phyloP scores from a whole-genome alignment of 2,113 vertebrate genomes.

The Phocoena phocoena region DNA sequence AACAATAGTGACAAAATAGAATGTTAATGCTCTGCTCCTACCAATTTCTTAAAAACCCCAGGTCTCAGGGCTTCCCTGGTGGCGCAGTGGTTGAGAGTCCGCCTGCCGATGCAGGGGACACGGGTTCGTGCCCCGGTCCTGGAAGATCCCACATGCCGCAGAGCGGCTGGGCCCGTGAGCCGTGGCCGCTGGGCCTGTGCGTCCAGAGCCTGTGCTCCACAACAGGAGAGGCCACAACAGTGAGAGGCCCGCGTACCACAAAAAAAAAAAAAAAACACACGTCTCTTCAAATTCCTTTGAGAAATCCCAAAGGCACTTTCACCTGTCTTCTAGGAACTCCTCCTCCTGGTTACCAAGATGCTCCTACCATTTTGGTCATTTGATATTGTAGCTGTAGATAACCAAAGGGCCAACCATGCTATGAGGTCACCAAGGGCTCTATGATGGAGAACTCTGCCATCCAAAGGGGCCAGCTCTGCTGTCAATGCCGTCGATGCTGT shows the following conservation, averaged over 20 bases:
- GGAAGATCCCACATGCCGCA: no score
- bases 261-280: no score
- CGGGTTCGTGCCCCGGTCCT: no score
- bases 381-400: background rate
- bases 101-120: no score
- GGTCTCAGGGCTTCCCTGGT: background rate
- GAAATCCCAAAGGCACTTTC: background rate
- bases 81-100: no score
- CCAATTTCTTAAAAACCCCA: background rate
- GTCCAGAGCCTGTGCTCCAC: no score
- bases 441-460: background rate
- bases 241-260: no score
- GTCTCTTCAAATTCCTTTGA: background rate
- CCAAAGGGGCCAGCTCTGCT: background rate
- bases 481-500: background rate
- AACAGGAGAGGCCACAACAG: no score
- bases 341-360: background rate
- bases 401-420: background rate
- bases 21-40: background rate
- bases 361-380: background rate
- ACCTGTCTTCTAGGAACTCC: background rate
- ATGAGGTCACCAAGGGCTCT: background rate
- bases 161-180: no score
- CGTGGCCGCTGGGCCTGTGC: rapidly evolving
- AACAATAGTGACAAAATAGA: background rate